Evolutionary conservation across 2,888 invertebrate genomes (phyloP), one percentile per base, ranked within the genome.

Genomic region (Chesias legatella): DNA sequence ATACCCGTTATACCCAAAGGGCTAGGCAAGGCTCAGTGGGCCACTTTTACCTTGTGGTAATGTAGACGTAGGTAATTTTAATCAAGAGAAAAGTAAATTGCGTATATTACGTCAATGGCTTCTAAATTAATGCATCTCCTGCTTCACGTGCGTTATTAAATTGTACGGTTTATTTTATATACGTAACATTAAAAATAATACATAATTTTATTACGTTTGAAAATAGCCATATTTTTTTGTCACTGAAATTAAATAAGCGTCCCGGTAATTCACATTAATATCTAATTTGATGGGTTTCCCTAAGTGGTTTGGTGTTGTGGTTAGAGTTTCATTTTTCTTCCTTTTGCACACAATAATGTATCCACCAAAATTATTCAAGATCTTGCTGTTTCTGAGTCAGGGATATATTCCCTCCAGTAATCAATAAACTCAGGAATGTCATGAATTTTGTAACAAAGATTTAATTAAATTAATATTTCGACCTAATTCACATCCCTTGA

Each of bases 201-300:
- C n/a, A n/a, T n/a, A n/a, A n/a, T n/a, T n/a, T n/a, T n/a, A n/a
- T 23, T 34, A 24, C 20, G 6, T 1, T n/a, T 13, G n/a, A 13
- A 17, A 17, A 5, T 17, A 17, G 5, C 13, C 13, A 17, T 17
- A 17, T 3, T 17, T 17, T 17, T 17, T 17, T 17, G 13, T 17
- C 13, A 17, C 63, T 51, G 54, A 60, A 29, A 70, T 71, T 72
- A 68, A 60, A 59, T 54, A 59, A 60, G 59, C 65, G 61, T 67
- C 60, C 42, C 48, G 61, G 55, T 56, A 66, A 71, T 72, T 68
- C 61, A 63, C 59, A 68, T 63, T 60, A 54, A 53, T 54, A 48
- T 65, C 53, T 69, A 73, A 75, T 73, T 67, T 71, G 49, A 63
- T 62, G 54, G 58, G 52, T 48, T 63, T 56, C 52, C 48, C 37